A percentile compares a stretch with the other conserved stretches of the same genome.
Conservation (phyloP, 2,888 invertebrate species). For the Agrochola macilenta region DNA sequence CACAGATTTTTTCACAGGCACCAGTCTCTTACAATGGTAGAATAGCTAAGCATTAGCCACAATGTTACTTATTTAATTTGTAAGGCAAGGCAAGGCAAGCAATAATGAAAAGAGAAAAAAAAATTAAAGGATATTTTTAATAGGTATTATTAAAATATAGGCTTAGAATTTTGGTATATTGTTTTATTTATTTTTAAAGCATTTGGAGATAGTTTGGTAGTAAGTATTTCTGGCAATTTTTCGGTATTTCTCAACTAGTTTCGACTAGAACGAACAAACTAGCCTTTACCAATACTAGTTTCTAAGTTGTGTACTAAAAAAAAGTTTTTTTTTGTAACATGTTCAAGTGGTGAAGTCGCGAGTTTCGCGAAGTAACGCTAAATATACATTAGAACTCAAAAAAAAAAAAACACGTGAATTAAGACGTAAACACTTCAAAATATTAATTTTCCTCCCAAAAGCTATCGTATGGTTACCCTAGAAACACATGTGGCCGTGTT, state of each 20-base stretch:
- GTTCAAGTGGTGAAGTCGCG: neutral
- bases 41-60: too few relatives aligned
- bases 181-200: neutral
- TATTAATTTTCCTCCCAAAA: neutral
- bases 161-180: too few relatives aligned
- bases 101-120: too few relatives aligned
- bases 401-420: neutral
- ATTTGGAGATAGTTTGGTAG: neutral
- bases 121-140: too few relatives aligned
- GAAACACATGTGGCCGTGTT: slow-evolving; percentile 29
- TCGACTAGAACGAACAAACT: neutral
- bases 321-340: neutral
- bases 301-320: neutral
- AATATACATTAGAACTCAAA: neutral
- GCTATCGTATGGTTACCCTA: slow-evolving; percentile 20
- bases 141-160: too few relatives aligned
- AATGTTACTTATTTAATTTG: too few relatives aligned
- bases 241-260: neutral
- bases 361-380: neutral
- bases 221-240: neutral
- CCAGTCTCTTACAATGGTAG: too few relatives aligned
- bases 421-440: too few relatives aligned
- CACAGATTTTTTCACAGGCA: too few relatives aligned
- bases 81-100: too few relatives aligned
- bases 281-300: neutral